Evolutionary conservation across 30 jellyfish, hydroid and myxozoan species (phyloP).

Genomic region (Aurelia sp.): DNA sequence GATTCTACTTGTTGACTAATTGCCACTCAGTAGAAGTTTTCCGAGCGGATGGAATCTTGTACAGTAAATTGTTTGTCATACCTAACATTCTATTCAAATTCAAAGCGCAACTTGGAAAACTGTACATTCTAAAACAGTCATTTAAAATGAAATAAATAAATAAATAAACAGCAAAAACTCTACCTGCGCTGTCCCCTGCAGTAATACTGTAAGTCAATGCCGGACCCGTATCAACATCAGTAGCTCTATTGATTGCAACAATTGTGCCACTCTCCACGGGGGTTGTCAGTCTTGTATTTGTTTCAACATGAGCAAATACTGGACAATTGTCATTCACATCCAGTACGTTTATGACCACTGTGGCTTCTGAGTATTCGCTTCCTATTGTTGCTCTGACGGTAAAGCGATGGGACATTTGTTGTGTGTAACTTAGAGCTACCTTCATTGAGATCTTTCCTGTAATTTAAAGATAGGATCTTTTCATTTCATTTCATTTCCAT

Average conservation of each 20-base stretch:
- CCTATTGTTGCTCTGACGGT: slow-evolving; percentile 73
- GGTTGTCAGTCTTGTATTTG: slow-evolving; percentile 39
- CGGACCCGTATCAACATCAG: slow-evolving; percentile 62
- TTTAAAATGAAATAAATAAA: too few relatives aligned
- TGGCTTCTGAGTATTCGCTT: slow-evolving; percentile 40
- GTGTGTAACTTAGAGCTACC: slow-evolving; percentile 64
- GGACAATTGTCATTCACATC: slow-evolving; percentile 94
- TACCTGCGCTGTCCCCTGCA: slow-evolving; percentile 76
- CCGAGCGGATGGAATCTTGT: too few relatives aligned
- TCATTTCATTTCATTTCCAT: too few relatives aligned
- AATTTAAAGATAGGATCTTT: neutral
- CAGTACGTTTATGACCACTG: slow-evolving; percentile 76
- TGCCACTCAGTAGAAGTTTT: too few relatives aligned
- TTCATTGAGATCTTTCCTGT: slow-evolving; percentile 59
- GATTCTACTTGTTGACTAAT: too few relatives aligned
- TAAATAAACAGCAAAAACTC: neutral
- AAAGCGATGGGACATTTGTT: slow-evolving; percentile 56
- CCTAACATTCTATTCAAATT: too few relatives aligned
- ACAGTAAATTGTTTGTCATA: too few relatives aligned
- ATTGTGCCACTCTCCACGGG: slow-evolving; percentile 70
- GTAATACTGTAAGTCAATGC: slow-evolving; percentile 57
- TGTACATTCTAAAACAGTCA: too few relatives aligned
- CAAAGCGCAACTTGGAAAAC: too few relatives aligned
- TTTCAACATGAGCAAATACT: slow-evolving; percentile 32
- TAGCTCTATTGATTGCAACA: slow-evolving; percentile 43